Evolutionary conservation across 2,797 vertebrate species (phyloP).

Genomic region (Neosalanx taihuensis): DNA sequence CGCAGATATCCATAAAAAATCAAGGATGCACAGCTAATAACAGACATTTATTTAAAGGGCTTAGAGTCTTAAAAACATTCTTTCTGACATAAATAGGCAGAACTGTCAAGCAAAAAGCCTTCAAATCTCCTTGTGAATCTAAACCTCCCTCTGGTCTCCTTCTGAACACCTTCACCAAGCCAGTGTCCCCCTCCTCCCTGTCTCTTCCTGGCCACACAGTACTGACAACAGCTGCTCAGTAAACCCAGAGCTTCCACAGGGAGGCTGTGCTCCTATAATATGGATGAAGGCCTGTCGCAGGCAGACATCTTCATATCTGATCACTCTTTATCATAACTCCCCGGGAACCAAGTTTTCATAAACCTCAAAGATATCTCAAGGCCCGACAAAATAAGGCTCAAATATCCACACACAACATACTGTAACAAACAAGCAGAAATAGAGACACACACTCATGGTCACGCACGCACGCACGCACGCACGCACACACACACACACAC

Average conservation of each 20-base stretch:
- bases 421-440: neutral
- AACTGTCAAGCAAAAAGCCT: neutral
- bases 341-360: constrained; percentile 24
- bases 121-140: neutral
- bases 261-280: constrained; percentile 18
- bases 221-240: constrained; percentile 29
- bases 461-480: neutral
- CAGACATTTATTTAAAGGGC: constrained; percentile 13
- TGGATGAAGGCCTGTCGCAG: constrained; percentile 35
- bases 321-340: constrained; percentile 35
- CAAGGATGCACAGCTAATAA: neutral
- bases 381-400: neutral
- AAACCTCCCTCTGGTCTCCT: neutral
- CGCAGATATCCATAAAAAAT: constrained; percentile 22
- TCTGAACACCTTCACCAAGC: neutral
- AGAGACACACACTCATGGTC: neutral
- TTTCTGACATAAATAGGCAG: neutral
- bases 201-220: constrained; percentile 21
- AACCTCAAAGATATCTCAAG: neutral
- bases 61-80: neutral
- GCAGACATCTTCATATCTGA: constrained; percentile 37
- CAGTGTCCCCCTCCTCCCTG: neutral
- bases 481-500: neutral
- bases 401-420: neutral
- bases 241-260: constrained; percentile 24